phyloP scores from a whole-genome alignment of 2,888 invertebrate species.

The Clistopyga incitator region DNA sequence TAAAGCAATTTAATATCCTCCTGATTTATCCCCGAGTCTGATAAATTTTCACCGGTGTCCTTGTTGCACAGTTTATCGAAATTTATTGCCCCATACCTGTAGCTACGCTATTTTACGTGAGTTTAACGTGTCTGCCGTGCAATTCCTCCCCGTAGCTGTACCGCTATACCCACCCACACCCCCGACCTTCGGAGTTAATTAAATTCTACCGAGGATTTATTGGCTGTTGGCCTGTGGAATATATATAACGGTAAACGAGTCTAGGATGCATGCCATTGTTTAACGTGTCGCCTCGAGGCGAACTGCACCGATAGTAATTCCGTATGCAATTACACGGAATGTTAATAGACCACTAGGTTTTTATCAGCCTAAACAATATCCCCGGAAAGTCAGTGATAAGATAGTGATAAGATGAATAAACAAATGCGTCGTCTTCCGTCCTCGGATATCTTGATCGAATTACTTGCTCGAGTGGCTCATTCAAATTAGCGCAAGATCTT shows the following conservation, averaged over 20 bases:
- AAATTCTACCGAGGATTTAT: slow-evolving; percentile 78
- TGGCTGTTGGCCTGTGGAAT: slow-evolving; percentile 70
- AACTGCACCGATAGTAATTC: background rate
- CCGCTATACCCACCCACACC: slow-evolving; percentile 37
- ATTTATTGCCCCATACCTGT: slow-evolving; percentile 9
- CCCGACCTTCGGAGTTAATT: slow-evolving; percentile 75
- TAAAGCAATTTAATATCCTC: background rate
- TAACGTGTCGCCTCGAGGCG: background rate
- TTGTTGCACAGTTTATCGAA: slow-evolving; percentile 26
- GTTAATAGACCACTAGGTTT: background rate
- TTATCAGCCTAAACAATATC: too few species aligned
- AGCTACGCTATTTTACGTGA: slow-evolving; percentile 29
- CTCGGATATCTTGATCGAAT: too few species aligned
- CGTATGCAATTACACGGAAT: background rate
- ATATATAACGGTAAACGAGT: background rate
- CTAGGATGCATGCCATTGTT: background rate
- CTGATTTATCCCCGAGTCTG: slow-evolving; percentile 15
- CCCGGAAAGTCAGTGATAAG: too few species aligned
- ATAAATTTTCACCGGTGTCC: background rate
- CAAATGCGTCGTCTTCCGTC: too few species aligned
- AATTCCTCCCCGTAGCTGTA: slow-evolving; percentile 6
- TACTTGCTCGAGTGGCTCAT: too few species aligned
- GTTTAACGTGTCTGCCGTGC: slow-evolving; percentile 32
- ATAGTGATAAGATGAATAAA: too few species aligned
- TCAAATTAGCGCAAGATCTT: too few species aligned